Conservation (phyloP, 2,113 vertebrate species). For the Romanogobio albipinnatus region DNA sequence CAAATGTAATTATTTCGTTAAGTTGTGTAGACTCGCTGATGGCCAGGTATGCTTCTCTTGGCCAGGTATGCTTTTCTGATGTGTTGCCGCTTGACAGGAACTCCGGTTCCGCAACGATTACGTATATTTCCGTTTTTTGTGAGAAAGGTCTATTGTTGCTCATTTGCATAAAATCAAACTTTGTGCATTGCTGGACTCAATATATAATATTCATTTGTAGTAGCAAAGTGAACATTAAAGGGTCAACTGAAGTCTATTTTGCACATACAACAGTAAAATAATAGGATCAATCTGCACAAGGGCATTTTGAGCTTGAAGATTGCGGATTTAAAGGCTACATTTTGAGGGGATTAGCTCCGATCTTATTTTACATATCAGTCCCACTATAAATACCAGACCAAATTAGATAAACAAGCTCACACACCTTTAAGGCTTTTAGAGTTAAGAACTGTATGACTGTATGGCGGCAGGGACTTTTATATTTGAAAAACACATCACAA, state of each 20-base stretch:
- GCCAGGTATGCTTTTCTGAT: no score
- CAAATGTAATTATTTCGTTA: no score
- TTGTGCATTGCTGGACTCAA: background rate
- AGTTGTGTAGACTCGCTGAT: no score
- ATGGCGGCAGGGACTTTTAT: background rate
- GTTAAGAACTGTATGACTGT: background rate
- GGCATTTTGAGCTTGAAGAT: background rate
- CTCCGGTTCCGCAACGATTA: no score
- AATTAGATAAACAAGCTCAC: background rate
- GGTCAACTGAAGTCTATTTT: background rate
- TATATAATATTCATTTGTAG: background rate
- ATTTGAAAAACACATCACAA: background rate
- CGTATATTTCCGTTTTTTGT: no score
- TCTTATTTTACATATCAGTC: constrained; percentile 20
- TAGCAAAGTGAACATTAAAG: background rate
- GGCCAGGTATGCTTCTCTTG: no score
- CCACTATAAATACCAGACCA: constrained; percentile 18
- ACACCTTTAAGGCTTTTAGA: background rate
- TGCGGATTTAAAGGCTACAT: background rate
- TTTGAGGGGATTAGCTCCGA: background rate
- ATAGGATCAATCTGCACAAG: background rate
- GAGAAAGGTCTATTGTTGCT: no score
- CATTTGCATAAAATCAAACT: background rate
- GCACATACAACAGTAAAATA: background rate
- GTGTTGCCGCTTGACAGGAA: no score